Percentiles rank a stretch among this genome's conserved stretches.
phyloP scores from a whole-genome alignment of 2,113 vertebrate genomes.

The Scalopus aquaticus region DNA sequence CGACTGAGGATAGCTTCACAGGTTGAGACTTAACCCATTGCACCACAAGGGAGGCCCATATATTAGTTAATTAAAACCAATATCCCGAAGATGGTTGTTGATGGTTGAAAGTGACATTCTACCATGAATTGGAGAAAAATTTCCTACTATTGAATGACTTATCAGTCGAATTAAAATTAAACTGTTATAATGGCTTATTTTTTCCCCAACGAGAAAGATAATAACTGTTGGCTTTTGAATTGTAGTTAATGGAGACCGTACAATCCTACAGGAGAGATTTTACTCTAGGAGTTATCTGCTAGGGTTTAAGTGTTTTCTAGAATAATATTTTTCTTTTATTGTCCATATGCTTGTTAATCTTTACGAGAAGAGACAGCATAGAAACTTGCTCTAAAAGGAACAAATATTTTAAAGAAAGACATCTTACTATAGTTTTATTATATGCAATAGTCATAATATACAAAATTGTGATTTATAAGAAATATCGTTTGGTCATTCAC shows the following conservation, averaged over 20 bases:
- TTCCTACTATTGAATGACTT: not conserved
- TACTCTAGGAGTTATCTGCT: accelerated
- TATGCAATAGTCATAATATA: too few relatives aligned
- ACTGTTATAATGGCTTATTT: not conserved
- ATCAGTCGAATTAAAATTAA: constrained; percentile 12
- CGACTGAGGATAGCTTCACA: too few relatives aligned
- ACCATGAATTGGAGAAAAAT: not conserved
- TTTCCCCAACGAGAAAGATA: constrained; percentile 6
- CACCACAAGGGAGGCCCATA: too few relatives aligned
- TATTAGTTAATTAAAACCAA: not conserved
- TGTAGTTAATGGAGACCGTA: not conserved
- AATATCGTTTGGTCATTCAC: too few relatives aligned
- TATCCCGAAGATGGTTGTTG: not conserved
- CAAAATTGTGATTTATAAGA: too few relatives aligned
- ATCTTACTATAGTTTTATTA: not conserved
- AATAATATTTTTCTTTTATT: not conserved
- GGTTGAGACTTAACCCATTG: too few relatives aligned
- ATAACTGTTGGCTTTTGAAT: not conserved
- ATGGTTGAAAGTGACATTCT: not conserved
- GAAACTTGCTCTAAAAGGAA: not conserved
- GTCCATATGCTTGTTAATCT: not conserved
- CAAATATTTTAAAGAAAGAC: not conserved
- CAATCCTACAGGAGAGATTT: not conserved
- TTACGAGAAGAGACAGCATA: not conserved
- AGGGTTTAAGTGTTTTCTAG: not conserved